phyloP scores from a whole-genome alignment of 2,113 vertebrate genomes.

The Eulacestoma nigropectus region DNA sequence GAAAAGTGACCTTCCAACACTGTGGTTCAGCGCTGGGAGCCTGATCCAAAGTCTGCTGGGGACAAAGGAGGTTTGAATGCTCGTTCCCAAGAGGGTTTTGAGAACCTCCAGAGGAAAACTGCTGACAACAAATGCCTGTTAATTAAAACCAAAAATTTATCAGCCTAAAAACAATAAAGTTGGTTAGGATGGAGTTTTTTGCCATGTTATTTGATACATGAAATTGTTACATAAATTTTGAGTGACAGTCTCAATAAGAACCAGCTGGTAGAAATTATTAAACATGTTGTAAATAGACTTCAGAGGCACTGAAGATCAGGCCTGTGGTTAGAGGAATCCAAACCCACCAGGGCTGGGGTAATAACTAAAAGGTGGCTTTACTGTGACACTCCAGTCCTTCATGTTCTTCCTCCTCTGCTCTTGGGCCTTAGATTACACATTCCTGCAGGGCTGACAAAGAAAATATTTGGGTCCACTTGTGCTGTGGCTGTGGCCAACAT shows the following conservation, averaged over 20 bases:
- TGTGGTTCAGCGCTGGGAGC: not conserved
- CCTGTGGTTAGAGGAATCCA: slow-evolving; percentile 25
- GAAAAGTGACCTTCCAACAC: slow-evolving; percentile 24
- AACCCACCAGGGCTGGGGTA: slow-evolving; percentile 4
- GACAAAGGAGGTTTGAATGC: not conserved
- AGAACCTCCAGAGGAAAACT: slow-evolving; percentile 16
- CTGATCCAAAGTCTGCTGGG: not conserved
- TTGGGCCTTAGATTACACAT: not conserved
- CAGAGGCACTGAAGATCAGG: not conserved
- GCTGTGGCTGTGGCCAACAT: not conserved
- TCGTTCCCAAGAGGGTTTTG: not conserved
- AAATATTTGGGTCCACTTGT: not conserved
- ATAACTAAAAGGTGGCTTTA: slow-evolving; percentile 25
- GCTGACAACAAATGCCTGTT: slow-evolving; percentile 36
- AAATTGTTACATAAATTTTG: slow-evolving; percentile 53
- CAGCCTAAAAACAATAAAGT: slow-evolving; percentile 39
- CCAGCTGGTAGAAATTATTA: slow-evolving; percentile 43
- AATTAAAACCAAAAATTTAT: slow-evolving; percentile 62
- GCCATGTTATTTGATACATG: slow-evolving; percentile 46
- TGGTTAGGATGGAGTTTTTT: slow-evolving; percentile 9
- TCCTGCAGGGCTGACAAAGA: not conserved
- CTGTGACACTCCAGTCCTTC: not conserved
- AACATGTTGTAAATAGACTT: slow-evolving; percentile 41
- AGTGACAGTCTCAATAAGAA: slow-evolving; percentile 34
- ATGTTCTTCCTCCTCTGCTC: not conserved